phyloP scores from a whole-genome alignment of 2,888 invertebrate species.

The Chrysomela aeneicollis region DNA sequence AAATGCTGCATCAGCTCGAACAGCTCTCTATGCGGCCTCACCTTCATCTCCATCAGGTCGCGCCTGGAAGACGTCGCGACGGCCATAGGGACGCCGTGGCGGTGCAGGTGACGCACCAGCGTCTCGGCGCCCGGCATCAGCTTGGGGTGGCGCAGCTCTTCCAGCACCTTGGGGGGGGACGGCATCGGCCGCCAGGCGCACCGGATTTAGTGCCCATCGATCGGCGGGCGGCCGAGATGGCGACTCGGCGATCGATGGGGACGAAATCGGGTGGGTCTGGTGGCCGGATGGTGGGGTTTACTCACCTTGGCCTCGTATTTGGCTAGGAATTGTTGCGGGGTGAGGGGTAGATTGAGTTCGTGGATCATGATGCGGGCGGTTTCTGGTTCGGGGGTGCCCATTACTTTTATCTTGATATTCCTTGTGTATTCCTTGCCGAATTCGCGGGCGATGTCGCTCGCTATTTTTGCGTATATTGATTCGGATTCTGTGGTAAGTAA shows the following conservation, averaged over 20 bases:
- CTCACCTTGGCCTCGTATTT: slow-evolving; percentile 48
- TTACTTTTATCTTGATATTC: slow-evolving; percentile 67
- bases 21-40: slow-evolving; percentile 61
- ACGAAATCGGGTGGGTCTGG: no score
- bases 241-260: no score
- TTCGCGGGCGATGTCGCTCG: slow-evolving; percentile 68
- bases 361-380: slow-evolving; percentile 64
- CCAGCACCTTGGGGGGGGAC: slow-evolving; percentile 4
- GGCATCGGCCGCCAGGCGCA: neutral
- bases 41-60: slow-evolving; percentile 66
- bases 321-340: slow-evolving; percentile 66
- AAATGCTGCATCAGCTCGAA: slow-evolving; percentile 66
- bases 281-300: no score
- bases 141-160: slow-evolving; percentile 64
- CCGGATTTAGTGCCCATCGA: neutral
- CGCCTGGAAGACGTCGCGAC: slow-evolving; percentile 73
- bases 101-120: slow-evolving; percentile 63
- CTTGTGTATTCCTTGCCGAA: slow-evolving; percentile 81
- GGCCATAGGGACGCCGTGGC: slow-evolving; percentile 71
- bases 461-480: slow-evolving; percentile 75
- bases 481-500: slow-evolving; percentile 74
- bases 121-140: slow-evolving; percentile 65
- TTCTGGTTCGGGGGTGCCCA: slow-evolving; percentile 64
- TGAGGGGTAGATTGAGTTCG: slow-evolving; percentile 69
- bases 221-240: neutral